Conservation (phyloP, 2,888 invertebrate genomes). For the Chaitophorus viminalis region DNA sequence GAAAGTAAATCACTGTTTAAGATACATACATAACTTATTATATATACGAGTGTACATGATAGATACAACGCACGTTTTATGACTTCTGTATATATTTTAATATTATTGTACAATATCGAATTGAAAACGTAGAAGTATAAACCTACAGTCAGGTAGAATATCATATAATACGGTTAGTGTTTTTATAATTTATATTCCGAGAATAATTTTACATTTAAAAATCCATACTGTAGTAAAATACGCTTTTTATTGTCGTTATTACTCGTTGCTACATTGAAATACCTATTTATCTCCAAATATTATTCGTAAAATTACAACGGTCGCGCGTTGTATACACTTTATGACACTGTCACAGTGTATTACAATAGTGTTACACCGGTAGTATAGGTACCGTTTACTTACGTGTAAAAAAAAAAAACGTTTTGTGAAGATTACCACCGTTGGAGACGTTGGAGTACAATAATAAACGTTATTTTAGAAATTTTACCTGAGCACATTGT, state of each 20-base stretch:
- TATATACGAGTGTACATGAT: no score
- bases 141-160: no score
- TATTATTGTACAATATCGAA: not conserved
- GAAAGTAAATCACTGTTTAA: no score
- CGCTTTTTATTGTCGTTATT: constrained; percentile 27
- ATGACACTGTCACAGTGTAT: constrained; percentile 8
- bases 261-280: constrained; percentile 6
- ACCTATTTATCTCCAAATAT: constrained; percentile 38
- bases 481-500: not conserved
- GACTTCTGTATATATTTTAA: not conserved
- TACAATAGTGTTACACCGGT: not conserved
- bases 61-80: not conserved
- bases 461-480: not conserved
- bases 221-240: constrained; percentile 10
- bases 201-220: not conserved
- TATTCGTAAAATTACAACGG: constrained; percentile 3
- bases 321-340: not conserved
- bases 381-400: not conserved
- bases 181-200: constrained; percentile 1
- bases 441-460: not conserved
- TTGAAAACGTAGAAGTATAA: no score
- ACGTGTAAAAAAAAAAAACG: not conserved
- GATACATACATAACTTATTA: no score
- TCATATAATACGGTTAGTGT: not conserved
- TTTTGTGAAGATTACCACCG: not conserved